phyloP scores from a whole-genome alignment of 92 coral and sea anemone genomes.

The Parazoanthus swiftii region DNA sequence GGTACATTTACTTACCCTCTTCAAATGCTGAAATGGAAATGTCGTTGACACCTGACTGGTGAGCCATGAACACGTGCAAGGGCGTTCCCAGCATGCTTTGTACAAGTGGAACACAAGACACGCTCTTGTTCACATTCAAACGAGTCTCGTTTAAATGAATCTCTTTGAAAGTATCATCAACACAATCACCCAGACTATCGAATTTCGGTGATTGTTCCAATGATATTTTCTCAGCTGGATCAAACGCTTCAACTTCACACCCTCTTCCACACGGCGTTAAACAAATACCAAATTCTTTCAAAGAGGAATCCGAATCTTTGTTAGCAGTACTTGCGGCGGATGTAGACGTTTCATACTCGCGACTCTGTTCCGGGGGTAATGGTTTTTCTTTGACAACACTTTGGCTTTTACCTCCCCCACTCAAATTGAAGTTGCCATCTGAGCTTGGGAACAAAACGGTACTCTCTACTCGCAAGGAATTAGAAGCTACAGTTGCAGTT shows the following conservation, averaged over 20 bases:
- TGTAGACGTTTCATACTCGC: background rate
- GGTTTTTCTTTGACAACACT: background rate
- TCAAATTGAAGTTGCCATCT: background rate
- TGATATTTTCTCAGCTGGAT: background rate
- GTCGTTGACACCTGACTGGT: conserved; percentile 94
- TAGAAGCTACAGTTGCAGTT: background rate
- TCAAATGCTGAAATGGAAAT: conserved; percentile 47
- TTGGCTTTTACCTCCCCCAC: background rate
- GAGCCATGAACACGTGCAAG: conserved; percentile 60
- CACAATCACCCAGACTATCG: background rate
- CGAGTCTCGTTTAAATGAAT: background rate
- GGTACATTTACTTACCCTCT: conserved; percentile 17
- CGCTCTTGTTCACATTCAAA: conserved; percentile 36
- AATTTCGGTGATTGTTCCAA: background rate
- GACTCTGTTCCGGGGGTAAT: background rate
- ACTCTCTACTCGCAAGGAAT: background rate
- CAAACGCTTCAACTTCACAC: background rate
- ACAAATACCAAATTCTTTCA: background rate
- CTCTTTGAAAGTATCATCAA: background rate
- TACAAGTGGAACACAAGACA: conserved; percentile 63
- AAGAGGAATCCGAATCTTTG: background rate
- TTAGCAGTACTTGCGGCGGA: background rate
- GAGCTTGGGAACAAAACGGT: background rate
- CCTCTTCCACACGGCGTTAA: background rate
- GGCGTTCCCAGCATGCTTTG: conserved; percentile 59